These are phyloP conservation scores for Meta bourneti DNA, from an alignment of 2,888 invertebrate genomes.

Conservation along the genomic window DNA sequence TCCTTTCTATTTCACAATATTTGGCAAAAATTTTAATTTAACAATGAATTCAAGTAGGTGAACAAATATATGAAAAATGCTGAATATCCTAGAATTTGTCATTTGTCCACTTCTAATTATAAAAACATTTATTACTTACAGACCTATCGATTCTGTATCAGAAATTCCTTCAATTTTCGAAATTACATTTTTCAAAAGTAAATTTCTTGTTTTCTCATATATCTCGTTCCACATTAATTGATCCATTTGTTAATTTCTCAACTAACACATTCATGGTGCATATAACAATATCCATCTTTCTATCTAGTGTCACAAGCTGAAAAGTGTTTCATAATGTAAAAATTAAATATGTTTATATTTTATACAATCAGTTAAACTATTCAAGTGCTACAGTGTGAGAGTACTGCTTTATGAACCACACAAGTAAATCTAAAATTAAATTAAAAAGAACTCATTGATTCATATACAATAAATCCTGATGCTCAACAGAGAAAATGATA, in stretches of 20 bases:
- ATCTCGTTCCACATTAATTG: constrained; percentile 56
- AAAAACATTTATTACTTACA: too few species aligned
- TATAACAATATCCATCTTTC: constrained; percentile 65
- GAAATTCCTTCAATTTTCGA: not conserved
- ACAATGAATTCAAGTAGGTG: too few species aligned
- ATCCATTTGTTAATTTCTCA: constrained; percentile 49
- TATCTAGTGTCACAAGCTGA: constrained; percentile 58
- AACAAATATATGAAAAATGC: too few species aligned
- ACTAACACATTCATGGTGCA: constrained; percentile 59
- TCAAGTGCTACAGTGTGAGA: not conserved
- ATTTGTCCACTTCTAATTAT: too few species aligned
- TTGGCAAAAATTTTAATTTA: too few species aligned
- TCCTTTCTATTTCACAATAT: too few species aligned
- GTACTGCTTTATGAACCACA: not conserved
- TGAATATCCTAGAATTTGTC: too few species aligned
- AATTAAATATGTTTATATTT: not conserved
- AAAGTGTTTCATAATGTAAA: not conserved
- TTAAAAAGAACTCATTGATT: not conserved
- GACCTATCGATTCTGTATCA: too few species aligned
- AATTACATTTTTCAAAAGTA: too few species aligned
- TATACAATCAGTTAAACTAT: too few species aligned
- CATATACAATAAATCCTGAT: not conserved
- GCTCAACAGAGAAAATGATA: not conserved
- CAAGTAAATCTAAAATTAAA: not conserved
- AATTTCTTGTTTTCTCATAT: constrained; percentile 19